phyloP scores from a whole-genome alignment of 1,140 invertebrate genomes.

The Drosophila parabipectinata region DNA sequence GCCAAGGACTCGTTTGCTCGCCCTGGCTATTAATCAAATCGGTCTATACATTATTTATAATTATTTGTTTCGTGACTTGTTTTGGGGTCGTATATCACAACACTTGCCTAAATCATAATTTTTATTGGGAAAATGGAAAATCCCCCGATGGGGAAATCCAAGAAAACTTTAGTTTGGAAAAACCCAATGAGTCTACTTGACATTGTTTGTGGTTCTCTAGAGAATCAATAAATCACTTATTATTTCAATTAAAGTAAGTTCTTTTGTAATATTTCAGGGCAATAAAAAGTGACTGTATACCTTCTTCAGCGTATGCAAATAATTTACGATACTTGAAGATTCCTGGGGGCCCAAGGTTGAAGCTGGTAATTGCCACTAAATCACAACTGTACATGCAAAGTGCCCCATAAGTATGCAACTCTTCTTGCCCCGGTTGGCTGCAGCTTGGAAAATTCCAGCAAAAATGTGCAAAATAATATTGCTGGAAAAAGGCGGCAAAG shows the following conservation, averaged over 20 bases:
- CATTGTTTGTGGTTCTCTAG: conserved; percentile 34
- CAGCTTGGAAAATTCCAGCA: conserved; percentile 44
- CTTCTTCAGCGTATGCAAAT: conserved; percentile 17
- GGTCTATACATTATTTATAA: conserved; percentile 51
- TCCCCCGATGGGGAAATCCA: conserved; percentile 22
- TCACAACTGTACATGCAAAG: conserved; percentile 45
- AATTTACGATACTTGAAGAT: conserved; percentile 22
- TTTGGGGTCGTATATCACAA: conserved; percentile 61
- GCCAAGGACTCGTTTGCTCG: conserved; percentile 28
- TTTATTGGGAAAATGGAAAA: conserved; percentile 38
- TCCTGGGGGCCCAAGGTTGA: conserved; percentile 28
- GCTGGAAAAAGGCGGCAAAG: conserved; percentile 26
- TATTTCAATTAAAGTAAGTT: neutral
- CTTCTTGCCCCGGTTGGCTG: conserved; percentile 18
- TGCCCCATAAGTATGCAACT: conserved; percentile 49
- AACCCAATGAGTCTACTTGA: conserved; percentile 18
- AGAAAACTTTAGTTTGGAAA: neutral
- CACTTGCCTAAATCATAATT: conserved; percentile 71
- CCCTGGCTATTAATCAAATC: conserved; percentile 63
- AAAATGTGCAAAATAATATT: conserved; percentile 35
- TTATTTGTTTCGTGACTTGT: conserved; percentile 47
- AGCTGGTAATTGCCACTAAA: conserved; percentile 41
- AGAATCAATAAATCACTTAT: conserved; percentile 1
- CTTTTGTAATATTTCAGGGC: neutral
- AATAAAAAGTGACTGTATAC: neutral